Base-by-base conservation (phyloP, 2,113 vertebrate species). In the Antechinus stuartii region DNA sequence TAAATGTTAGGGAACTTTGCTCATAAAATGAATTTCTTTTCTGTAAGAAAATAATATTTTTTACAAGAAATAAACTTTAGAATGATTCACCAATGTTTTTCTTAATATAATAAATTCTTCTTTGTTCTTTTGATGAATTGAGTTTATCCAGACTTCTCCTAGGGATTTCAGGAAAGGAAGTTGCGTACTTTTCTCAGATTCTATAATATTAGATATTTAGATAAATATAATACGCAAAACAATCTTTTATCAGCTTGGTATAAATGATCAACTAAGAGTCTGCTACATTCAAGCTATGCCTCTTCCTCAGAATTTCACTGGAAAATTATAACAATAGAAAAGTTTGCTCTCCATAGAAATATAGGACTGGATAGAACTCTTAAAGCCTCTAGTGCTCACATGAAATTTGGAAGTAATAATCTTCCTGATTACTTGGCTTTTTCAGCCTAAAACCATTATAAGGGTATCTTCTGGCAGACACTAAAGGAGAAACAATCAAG, bases 101-200 rank as follows among this genome's bases (percentile, higher is more conserved):
- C 46, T 94, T 93, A 95, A 91, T 94, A 91, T 92, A 54, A 91
- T 95, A 91, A 92, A 95, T 56, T 5, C 4, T 3, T 42, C 42
- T 94, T 96, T 95, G 56, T 90, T 93, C 23, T 27, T 95, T 94
- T 94, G 96, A 92, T 94, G 96, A 96, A 95, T 95, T 96, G 94
- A 95, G n/a, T 92, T 95, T 96, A 95, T 94, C 89, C 91, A 61
- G 26, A 12, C 91, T 96, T 95, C 95, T 95, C 94, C 90, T 76
- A 94, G 61, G 61, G 30, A 68, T 30, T 68, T 68, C 12, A 35
- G 61, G 10, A 35, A 96, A 96, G 54, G 54, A 23, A 94, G 95
- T 96, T 57, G 1, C 91, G 95, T 94, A 91, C 47, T 92, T 54
- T 8, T 52, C 14, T 24, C 30, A 92, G 55, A 53, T 84, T 49